Evolutionary conservation across 2,113 vertebrate species (phyloP).

Genomic region (Tyto alba): DNA sequence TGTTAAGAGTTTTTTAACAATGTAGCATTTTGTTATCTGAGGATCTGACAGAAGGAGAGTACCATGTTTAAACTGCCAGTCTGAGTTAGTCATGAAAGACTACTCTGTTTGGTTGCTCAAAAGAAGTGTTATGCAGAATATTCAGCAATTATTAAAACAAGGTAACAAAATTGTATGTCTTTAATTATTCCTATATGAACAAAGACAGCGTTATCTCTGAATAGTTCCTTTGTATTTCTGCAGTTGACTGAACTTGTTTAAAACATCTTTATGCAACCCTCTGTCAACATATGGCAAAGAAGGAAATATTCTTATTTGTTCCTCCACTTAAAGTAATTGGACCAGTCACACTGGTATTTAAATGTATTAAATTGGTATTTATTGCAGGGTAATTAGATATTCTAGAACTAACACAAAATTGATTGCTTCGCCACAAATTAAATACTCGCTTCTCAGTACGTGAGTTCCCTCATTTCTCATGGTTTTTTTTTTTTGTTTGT

Average conservation of each 20-base stretch:
- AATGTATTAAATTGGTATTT: slow-evolving; percentile 37
- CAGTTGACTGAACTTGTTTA: slow-evolving; percentile 56
- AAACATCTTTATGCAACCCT: slow-evolving; percentile 39
- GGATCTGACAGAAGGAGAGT: not conserved
- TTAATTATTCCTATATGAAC: slow-evolving; percentile 64
- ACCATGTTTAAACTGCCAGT: not conserved
- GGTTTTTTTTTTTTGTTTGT: not conserved
- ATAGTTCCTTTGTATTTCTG: slow-evolving; percentile 59
- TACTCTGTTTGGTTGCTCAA: not conserved
- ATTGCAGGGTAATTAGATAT: slow-evolving; percentile 47
- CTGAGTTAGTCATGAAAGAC: slow-evolving; percentile 26
- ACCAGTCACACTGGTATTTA: slow-evolving; percentile 7
- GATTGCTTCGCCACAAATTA: slow-evolving; percentile 42
- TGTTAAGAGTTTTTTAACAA: not conserved
- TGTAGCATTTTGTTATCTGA: slow-evolving; percentile 3
- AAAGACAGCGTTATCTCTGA: slow-evolving; percentile 22
- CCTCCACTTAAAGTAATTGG: slow-evolving; percentile 11
- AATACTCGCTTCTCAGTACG: not conserved
- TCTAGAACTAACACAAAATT: slow-evolving; percentile 27
- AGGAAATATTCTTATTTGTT: slow-evolving; percentile 58
- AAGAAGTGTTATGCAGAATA: slow-evolving; percentile 20
- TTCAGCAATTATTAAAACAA: slow-evolving; percentile 55
- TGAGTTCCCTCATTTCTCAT: not conserved
- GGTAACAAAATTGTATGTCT: slow-evolving; percentile 52
- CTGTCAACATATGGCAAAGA: slow-evolving; percentile 50